A percentile compares a stretch with the other conserved stretches of the same genome.
phyloP scores from a whole-genome alignment of 2,113 vertebrate genomes.

The Poicephalus meyeri region DNA sequence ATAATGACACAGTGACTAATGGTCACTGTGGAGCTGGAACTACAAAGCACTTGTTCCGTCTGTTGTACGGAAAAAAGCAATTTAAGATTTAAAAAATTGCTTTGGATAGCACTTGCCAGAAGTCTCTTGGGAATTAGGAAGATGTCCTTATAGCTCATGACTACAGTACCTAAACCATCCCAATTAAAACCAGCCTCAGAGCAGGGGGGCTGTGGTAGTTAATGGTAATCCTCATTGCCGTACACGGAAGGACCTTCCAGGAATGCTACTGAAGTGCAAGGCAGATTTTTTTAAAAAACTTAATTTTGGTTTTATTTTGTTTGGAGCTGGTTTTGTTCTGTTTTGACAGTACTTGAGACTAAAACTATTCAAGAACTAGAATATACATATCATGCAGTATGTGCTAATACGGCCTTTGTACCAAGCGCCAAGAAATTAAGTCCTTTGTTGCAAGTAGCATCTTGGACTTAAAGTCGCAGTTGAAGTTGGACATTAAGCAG shows the following conservation, averaged over 20 bases:
- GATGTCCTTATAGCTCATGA: background rate
- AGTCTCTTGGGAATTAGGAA: background rate
- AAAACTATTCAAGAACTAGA: background rate
- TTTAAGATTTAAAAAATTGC: background rate
- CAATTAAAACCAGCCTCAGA: background rate
- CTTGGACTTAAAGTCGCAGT: background rate
- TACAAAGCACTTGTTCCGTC: background rate
- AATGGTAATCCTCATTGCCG: background rate
- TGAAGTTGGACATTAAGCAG: background rate
- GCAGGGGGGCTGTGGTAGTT: background rate
- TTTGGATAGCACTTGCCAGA: background rate
- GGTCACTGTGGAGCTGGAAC: background rate
- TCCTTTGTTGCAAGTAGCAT: background rate
- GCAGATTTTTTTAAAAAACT: background rate
- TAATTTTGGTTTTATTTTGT: background rate
- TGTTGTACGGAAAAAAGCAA: background rate
- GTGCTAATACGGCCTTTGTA: background rate
- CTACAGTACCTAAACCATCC: background rate
- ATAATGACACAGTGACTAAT: background rate
- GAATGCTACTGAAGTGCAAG: background rate
- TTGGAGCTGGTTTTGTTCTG: background rate
- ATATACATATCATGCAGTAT: background rate
- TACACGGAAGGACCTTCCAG: background rate
- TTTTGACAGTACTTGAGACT: background rate
- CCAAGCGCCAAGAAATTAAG: background rate